Percentiles rank a stretch among this genome's conserved stretches.
phyloP scores from a whole-genome alignment of 2,113 vertebrate species.

The Oryzias celebensis region DNA sequence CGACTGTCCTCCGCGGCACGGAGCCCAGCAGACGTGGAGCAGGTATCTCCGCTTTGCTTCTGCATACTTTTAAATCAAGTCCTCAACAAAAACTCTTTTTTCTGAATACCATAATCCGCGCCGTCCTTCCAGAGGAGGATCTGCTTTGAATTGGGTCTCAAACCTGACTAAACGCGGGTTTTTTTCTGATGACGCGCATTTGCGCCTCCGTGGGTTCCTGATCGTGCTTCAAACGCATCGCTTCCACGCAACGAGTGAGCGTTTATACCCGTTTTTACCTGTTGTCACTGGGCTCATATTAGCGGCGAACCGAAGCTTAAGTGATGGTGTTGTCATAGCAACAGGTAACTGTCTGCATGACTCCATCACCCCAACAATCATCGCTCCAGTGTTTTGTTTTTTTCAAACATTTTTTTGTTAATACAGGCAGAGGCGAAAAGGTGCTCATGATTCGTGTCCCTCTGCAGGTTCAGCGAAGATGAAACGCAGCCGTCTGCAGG shows the following conservation, averaged over 20 bases:
- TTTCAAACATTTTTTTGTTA: no score
- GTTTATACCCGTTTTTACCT: not conserved
- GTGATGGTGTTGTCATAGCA: conserved; percentile 76
- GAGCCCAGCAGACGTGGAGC: conserved; percentile 28
- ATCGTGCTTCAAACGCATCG: not conserved
- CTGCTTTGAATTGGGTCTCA: not conserved
- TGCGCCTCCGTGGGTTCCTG: no score
- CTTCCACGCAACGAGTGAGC: not conserved
- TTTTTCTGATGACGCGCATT: no score
- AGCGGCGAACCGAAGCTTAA: conserved; percentile 37
- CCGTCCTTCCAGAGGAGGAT: not conserved
- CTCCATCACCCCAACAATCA: conserved; percentile 24
- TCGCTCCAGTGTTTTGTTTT: no score
- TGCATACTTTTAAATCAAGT: not conserved
- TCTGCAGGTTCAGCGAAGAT: conserved; percentile 43
- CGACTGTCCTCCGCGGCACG: conserved; percentile 21
- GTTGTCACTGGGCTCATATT: conserved; percentile 19
- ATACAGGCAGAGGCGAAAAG: not conserved
- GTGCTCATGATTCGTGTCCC: not conserved
- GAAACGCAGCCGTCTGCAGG: conserved; percentile 31
- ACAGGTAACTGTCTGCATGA: conserved; percentile 71
- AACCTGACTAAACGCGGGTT: no score
- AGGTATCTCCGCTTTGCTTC: conserved; percentile 33
- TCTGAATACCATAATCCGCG: no score
- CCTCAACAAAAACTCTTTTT: no score